Base-by-base conservation (phyloP, 1,140 invertebrate species). In the Pomacea maculata region DNA sequence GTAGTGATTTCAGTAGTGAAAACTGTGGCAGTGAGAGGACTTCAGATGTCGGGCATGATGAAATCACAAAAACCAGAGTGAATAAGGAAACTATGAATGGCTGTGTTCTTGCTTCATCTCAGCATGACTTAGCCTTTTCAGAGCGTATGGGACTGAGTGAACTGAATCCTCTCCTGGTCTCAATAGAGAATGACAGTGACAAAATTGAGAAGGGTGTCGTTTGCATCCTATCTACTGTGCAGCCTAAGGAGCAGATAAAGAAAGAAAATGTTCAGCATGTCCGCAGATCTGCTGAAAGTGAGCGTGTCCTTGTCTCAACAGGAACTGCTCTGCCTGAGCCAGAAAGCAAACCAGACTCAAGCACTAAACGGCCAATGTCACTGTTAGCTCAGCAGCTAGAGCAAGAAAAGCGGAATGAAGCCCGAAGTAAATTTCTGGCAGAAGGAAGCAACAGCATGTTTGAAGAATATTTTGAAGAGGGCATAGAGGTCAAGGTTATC, bases 401-500 rank as follows among this genome's bases (percentile, higher is more conserved):
- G 25, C 81, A 74, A 55, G 63, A 81, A n/a, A 75, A 68, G 52
- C 80, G 80, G 19, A 75, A 80, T 15, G 85, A 87, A 72, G 84
- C 87, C 1, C 80, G 79, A 67, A 76, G 83, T 19, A 78, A 81
- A 45, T 89, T 84, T 78, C 52, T 85, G 12, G 81, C 84, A 67
- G 86, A 85, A 77, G 85, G 86, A 29, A 87, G 86, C 80, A 83
- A 83, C 72, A 90, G 88, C 75, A 88, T 89, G 82, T 89, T 89
- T 84, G 87, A 90, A 79, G 88, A 89, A 81, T 90, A 90, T 78
- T 89, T 88, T 85, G 85, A 86, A 52, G 85, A 86, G 14, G 81
- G 77, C 45, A 84, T 84, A 14, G 85, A 87, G 82, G 83, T 80
- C 14, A 86, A 87, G 80, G 87, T 86, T 2, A 87, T 88, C 71